These are phyloP conservation scores for Leucophora obtusa DNA, from an alignment of 2,888 invertebrate species.

Conservation along the genomic window DNA sequence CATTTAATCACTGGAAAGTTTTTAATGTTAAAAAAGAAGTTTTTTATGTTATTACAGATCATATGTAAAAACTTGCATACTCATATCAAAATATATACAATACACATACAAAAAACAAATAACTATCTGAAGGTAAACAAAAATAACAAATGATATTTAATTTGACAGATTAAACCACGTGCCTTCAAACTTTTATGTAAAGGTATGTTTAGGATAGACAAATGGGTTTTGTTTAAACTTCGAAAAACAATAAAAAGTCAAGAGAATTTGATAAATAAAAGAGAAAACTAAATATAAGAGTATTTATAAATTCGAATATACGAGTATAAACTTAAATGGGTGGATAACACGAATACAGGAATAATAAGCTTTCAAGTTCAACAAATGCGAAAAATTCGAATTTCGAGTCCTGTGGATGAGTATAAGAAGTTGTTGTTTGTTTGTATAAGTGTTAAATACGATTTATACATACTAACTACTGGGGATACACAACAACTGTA, in stretches of 20 bases:
- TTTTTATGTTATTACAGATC: too few species aligned
- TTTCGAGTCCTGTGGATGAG: neutral
- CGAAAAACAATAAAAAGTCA: neutral
- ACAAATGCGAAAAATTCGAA: slow-evolving; percentile 54
- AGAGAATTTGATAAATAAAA: neutral
- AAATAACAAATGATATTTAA: slow-evolving; percentile 30
- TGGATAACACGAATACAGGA: neutral
- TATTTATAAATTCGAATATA: neutral
- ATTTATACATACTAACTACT: slow-evolving; percentile 38
- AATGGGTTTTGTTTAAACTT: neutral
- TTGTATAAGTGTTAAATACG: slow-evolving; percentile 52
- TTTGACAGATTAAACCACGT: slow-evolving; percentile 53
- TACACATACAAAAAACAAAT: neutral
- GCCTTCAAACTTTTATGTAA: slow-evolving; percentile 33
- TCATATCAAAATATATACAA: neutral
- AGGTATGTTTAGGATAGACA: slow-evolving; percentile 14
- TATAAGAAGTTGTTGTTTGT: neutral
- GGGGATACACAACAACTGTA: slow-evolving; percentile 62
- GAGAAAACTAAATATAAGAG: slow-evolving; percentile 18
- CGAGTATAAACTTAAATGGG: slow-evolving; percentile 21
- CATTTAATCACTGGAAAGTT: too few species aligned
- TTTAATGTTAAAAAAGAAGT: too few species aligned
- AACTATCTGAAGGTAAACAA: slow-evolving; percentile 16
- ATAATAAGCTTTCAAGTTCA: slow-evolving; percentile 61
- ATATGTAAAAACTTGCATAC: too few species aligned